These are phyloP conservation scores for Psophia crepitans DNA, from an alignment of 2,113 vertebrate species.

Conservation along the genomic window DNA sequence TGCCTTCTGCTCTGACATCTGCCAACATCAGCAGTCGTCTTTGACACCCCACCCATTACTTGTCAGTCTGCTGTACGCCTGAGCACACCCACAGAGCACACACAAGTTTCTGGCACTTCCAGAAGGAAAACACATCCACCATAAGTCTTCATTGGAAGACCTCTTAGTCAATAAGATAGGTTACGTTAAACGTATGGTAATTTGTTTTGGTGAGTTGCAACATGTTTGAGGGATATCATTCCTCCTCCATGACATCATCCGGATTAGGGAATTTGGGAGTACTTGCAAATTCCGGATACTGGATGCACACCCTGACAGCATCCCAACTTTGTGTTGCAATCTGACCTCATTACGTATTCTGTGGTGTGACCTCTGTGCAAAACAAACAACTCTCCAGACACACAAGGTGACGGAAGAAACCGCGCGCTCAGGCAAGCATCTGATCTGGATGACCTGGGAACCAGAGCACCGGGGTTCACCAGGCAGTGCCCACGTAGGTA, in stretches of 20 bases:
- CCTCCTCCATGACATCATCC: neutral
- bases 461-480: accelerated
- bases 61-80: neutral
- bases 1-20: neutral
- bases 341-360: neutral
- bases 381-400: neutral
- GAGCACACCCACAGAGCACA: neutral
- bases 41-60: neutral
- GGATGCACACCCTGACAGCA: neutral
- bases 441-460: neutral
- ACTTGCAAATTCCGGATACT: neutral
- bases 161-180: accelerated
- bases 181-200: accelerated
- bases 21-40: neutral
- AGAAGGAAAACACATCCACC: neutral
- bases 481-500: neutral
- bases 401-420: accelerated
- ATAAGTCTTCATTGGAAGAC: neutral
- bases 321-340: neutral
- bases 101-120: neutral
- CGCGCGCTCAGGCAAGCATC: neutral
- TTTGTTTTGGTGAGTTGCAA: neutral
- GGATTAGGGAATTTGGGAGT: neutral
- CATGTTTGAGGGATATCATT: neutral
- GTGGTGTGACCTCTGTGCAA: neutral